Evolutionary conservation across 2,797 vertebrate species (phyloP).

Genomic region (Trachops cirrhosus): DNA sequence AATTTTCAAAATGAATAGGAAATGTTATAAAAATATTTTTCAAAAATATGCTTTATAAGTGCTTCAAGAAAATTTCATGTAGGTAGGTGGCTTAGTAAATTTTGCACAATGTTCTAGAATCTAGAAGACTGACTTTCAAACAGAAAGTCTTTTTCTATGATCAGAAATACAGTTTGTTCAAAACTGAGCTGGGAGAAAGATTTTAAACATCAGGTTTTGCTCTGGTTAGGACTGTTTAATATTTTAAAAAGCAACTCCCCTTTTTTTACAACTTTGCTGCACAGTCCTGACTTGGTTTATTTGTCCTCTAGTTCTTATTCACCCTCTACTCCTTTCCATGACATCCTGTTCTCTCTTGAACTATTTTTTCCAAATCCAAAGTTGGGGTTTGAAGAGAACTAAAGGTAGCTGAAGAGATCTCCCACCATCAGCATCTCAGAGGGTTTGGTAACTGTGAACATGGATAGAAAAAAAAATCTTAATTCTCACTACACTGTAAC

Average conservation of each 20-base stretch:
- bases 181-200: background rate
- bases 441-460: background rate
- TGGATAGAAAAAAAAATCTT: background rate
- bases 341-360: background rate
- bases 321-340: background rate
- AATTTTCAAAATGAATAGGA: background rate
- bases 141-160: background rate
- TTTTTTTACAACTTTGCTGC: background rate
- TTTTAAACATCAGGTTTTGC: constrained; percentile 5
- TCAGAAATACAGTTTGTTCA: constrained; percentile 3
- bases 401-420: background rate
- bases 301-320: background rate
- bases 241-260: constrained; percentile 12
- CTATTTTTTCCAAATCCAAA: constrained; percentile 34
- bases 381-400: background rate
- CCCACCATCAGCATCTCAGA: background rate
- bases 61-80: constrained; percentile 30
- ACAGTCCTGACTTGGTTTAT: background rate
- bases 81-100: background rate
- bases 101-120: constrained; percentile 11
- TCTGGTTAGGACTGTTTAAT: background rate
- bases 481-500: background rate
- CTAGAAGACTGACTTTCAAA: constrained; percentile 20
- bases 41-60: background rate
- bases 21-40: constrained; percentile 10